Percentiles rank a stretch among this genome's conserved stretches.
phyloP scores from a whole-genome alignment of 2,888 invertebrate genomes.

The Drosophila neutralis region DNA sequence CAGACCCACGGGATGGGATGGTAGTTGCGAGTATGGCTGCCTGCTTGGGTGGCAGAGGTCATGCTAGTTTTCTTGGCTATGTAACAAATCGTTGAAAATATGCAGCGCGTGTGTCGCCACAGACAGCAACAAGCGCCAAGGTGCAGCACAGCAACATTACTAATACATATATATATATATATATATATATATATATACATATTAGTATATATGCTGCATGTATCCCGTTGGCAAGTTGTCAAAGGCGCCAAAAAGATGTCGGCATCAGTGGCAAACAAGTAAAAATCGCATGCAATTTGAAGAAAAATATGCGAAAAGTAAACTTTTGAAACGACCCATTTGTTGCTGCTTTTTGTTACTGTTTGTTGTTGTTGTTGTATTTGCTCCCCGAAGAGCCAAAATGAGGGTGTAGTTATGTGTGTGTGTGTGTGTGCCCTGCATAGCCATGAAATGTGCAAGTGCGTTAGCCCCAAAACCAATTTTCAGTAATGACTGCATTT shows the following conservation, averaged over 20 bases:
- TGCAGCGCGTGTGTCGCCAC: conserved; percentile 71
- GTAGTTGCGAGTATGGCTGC: neutral
- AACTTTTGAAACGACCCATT: conserved; percentile 80
- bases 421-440: conserved; percentile 49
- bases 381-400: conserved; percentile 26
- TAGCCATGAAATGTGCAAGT: conserved; percentile 79
- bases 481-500: conserved; percentile 83
- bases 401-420: conserved; percentile 10
- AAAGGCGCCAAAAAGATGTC: conserved; percentile 70
- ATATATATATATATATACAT: neutral
- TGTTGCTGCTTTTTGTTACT: conserved; percentile 43
- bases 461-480: conserved; percentile 82
- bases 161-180: conserved; percentile 8
- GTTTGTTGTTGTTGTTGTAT: conserved; percentile 21
- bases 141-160: conserved; percentile 37
- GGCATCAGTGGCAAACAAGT: conserved; percentile 69
- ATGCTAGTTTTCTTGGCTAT: conserved; percentile 24
- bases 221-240: conserved; percentile 30
- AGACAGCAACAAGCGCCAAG: conserved; percentile 64
- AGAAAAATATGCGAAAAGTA: conserved; percentile 79
- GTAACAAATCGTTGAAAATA: conserved; percentile 73
- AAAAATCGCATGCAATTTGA: conserved; percentile 79
- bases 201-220: conserved; percentile 7
- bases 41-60: neutral
- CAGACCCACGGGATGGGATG: conserved; percentile 28